Base-by-base conservation (phyloP, 2,797 vertebrate genomes). In the Selene dorsalis region DNA sequence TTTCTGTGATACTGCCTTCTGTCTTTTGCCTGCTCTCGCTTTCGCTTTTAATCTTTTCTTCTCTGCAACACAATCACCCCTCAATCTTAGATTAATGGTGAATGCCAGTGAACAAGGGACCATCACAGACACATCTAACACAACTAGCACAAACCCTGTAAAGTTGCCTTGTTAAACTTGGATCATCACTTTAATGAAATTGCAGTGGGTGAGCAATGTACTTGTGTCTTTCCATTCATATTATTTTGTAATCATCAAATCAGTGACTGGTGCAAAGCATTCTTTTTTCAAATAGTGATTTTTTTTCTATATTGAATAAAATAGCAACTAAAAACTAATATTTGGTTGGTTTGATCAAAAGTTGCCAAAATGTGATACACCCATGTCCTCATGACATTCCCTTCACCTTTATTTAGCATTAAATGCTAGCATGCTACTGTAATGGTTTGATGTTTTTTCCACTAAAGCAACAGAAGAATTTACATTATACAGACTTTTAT, bases 31-130 rank as follows among this genome's bases (percentile, higher is more conserved):
- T 48, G 30, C 50, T 56, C 63, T 75, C 32, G 32, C 73, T 83
- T 81, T 84, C 68, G 59, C 63, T 64, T 75, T 75, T 76, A 70
- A 79, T 84, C 43, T 48, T 39, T 38, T 63, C 56, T 61, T 76
- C 76, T 63, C 59, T 84, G 59, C 69, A 61, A 72, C 75, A 72
- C 45, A 57, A n/a, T 69, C 63, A 28, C 18, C n/a, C 22, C 30
- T 28, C 18, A 24, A 50, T 57, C 64, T 53, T 28, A 38, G 28
- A 67, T 69, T 43, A 53, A 30, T 28, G 38, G 38, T 82, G 69
- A 82, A 63, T 18, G 58, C 45, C 58, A 77, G 67, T 1, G 6
- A 86, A 64, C 55, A 61, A 56, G 14, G 12, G 41, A 48, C 32
- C 24, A 60, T 13, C 50, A 61, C 11, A 45, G 45, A 32, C 24